Conservation (phyloP, 2,113 vertebrate genomes). For the Gymnocephalus cernua region DNA sequence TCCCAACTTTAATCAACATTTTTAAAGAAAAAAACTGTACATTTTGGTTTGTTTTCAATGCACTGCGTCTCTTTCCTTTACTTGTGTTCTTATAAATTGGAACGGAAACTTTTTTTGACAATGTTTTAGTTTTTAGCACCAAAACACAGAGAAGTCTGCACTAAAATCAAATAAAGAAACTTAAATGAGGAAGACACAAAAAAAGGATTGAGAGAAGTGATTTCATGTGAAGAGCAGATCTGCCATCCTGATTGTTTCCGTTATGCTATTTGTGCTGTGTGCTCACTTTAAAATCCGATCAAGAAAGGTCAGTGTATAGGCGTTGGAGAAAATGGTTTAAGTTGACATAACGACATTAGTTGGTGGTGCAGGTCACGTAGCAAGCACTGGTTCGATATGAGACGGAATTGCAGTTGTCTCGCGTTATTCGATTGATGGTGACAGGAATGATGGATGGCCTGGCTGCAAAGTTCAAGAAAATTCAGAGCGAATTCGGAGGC, state of each 20-base stretch:
- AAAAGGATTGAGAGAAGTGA: not conserved
- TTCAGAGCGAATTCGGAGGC: not conserved
- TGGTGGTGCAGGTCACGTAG: constrained; percentile 54
- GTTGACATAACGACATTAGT: constrained; percentile 16
- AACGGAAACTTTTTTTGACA: constrained; percentile 2
- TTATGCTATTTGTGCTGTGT: not conserved
- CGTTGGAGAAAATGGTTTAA: not conserved
- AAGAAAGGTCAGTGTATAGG: not conserved
- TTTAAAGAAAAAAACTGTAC: constrained; percentile 1
- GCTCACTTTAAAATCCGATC: not conserved
- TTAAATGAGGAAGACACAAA: constrained; percentile 11
- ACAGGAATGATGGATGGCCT: constrained; percentile 69
- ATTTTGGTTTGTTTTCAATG: constrained; percentile 26
- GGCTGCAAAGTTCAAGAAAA: constrained; percentile 16
- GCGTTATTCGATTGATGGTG: constrained; percentile 58
- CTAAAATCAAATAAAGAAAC: constrained; percentile 57
- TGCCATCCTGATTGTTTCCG: not conserved
- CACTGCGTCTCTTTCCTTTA: constrained; percentile 26
- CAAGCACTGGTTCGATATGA: constrained; percentile 49
- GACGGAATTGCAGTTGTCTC: constrained; percentile 54
- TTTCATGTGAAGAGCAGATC: not conserved
- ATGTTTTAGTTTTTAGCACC: constrained; percentile 56
- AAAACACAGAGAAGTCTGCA: constrained; percentile 50
- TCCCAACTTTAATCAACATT: constrained; percentile 3
- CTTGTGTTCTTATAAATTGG: constrained; percentile 1